Evolutionary conservation across 2,113 vertebrate species (phyloP), one percentile per base, ranked within the genome.

Genomic region (Panurus biarmicus): DNA sequence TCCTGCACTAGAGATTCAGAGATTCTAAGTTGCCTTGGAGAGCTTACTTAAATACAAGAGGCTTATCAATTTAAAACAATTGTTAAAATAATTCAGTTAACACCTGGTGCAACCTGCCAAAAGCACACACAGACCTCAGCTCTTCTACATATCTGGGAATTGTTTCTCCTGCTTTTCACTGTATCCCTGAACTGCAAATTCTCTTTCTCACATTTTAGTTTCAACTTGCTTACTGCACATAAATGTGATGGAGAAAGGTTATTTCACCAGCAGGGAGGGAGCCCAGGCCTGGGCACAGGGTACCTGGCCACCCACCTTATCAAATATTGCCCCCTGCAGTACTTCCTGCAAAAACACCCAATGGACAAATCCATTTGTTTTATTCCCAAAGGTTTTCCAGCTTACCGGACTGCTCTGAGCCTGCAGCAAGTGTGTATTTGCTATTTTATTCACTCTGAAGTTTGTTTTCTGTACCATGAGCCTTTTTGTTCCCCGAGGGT

Each of bases 301-400:
- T 18, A 57, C 51, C 75, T 58, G 54, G 44, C 16, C 44, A 71
- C 86, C 82, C 70, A 74, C 60, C 74, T 90, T 87, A 77, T 81
- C 91, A 91, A 96, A 96, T 74, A 97, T 97, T 97, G 98, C 97
- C 97, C 97, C 93, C 97, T 98, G 85, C 64, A 94, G 97, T 48
- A 48, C 85, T 91, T 21, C 69, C 45, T 65, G 75, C 44, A 85
- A 56, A 95, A 96, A 71, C 21, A 96, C 53, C 91, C 74, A 25
- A 60, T 5, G 24, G 79, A 33, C 82, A 84, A 73, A 62, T 11
- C 12, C 7, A 66, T 51, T 53, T 70, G 40, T 67, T 77, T 60
- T 35, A 89, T 40, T 76, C 64, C 58, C 24, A 0, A 60, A 78
- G 58, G 40, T 56, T 47, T 62, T 95, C 28, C 71, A 66, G 31